Base-by-base conservation (phyloP, 2,888 invertebrate species). In the Cepaea hortensis region DNA sequence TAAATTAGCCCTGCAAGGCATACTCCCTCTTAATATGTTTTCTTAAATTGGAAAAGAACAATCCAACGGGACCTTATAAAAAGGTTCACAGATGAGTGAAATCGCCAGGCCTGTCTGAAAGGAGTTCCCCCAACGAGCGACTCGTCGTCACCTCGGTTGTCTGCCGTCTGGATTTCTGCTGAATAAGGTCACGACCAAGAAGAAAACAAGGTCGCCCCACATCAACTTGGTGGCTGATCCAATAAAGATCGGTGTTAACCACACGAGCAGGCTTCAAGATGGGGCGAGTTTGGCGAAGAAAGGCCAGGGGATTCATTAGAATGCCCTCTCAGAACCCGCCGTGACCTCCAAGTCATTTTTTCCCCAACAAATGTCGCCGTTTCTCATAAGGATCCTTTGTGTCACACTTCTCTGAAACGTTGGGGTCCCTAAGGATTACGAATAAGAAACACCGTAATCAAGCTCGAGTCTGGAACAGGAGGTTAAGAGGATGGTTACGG, bases 221-320 rank as follows among this genome's bases (percentile, higher is more conserved):
- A 46, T 23, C 62, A 76, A 62, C n/a, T 18, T 76, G 75, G 46
- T 46, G 75, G 48, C 23, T 76, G 62, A 76, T 62, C 76, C 65
- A 65, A 65, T 65, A 84, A 84, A n/a, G 65, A 65, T 23, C 20
- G 62, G 48, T 9, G 84, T 65, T 76, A 61, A 76, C 84, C 76
- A 76, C 76, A 84, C 76, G 76, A 82, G 76, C 61, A 75, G 3
- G 61, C 65, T 84, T 84, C 84, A 84, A 84, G 84, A 84, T 84
- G 75, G 84, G 84, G 65, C 68, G 76, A 76, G 61, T 62, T 76
- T 65, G 48, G 46, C 76, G 76, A 76, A 20, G 65, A 82, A 23
- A 13, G 50, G 65, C 65, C 18, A 75, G 75, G 75, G 65, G 76
- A 55, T 84, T 84, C 84, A 84, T 84, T 84, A 84, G 65, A 65